These are phyloP conservation scores for Leuciscus waleckii DNA, from an alignment of 2,797 vertebrate species.

Conservation along the genomic window DNA sequence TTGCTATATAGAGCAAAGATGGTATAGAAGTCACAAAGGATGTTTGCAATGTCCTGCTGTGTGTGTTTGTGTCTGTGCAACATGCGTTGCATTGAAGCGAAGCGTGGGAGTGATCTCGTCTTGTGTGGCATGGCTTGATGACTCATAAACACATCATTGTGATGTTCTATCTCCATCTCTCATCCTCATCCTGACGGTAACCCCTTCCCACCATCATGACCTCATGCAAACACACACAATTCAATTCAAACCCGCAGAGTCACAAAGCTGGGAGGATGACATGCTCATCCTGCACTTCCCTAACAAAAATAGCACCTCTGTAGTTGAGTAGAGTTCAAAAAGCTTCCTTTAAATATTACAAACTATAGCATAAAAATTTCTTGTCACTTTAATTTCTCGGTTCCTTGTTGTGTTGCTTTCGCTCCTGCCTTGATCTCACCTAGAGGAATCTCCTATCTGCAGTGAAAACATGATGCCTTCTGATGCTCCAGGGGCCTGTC, in stretches of 20 bases:
- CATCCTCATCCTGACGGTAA: slow-evolving; percentile 69
- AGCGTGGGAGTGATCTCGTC: slow-evolving; percentile 32
- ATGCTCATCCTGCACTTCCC: not conserved
- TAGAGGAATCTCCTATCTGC: not conserved
- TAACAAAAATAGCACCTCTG: not conserved
- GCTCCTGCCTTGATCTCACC: slow-evolving; percentile 3
- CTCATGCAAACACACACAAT: slow-evolving; percentile 47
- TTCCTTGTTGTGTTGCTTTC: not conserved
- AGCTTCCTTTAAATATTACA: not conserved
- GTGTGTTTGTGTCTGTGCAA: slow-evolving; percentile 1
- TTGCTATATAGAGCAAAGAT: not conserved
- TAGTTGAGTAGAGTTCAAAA: not conserved
- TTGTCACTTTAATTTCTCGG: not conserved
- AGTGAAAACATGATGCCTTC: slow-evolving; percentile 22
- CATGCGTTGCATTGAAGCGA: slow-evolving; percentile 20
- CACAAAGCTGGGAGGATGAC: not conserved
- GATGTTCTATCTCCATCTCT: slow-evolving; percentile 17
- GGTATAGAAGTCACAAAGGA: slow-evolving; percentile 7
- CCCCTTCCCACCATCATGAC: slow-evolving; percentile 40
- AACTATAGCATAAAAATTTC: not conserved
- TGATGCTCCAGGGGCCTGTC: not conserved
- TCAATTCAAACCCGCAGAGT: slow-evolving; percentile 1
- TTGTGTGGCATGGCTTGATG: slow-evolving; percentile 41
- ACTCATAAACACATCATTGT: slow-evolving; percentile 47
- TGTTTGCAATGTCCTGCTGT: not conserved